Conservation (phyloP, 1,140 invertebrate genomes). For the Euura lappo region DNA sequence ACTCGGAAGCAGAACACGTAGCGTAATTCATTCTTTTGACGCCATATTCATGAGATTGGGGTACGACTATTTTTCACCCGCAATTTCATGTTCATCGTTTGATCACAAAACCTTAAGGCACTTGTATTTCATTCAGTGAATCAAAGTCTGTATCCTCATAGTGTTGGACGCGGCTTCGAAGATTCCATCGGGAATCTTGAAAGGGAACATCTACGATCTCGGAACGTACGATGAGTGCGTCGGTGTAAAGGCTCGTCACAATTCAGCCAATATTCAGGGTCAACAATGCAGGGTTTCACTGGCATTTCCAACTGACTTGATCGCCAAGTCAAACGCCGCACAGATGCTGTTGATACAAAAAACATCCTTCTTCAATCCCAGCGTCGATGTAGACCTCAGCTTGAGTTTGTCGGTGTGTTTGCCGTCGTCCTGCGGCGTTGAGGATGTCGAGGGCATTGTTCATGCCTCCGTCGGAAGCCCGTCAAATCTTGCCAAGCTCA, state of each 20-base stretch:
- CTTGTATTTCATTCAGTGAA: too few species aligned
- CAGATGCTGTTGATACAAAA: too few species aligned
- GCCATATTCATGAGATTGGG: too few species aligned
- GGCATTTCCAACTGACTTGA: not conserved
- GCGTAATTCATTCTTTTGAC: too few species aligned
- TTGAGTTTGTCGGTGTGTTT: conserved; percentile 31
- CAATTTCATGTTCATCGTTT: too few species aligned
- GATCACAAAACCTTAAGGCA: too few species aligned
- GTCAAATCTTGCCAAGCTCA: not conserved
- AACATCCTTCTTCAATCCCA: not conserved
- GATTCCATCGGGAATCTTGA: conserved; percentile 43
- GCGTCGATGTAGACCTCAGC: not conserved
- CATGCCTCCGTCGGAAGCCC: not conserved
- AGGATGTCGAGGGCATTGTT: conserved; percentile 19
- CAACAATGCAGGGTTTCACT: conserved; percentile 33
- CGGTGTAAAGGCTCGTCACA: conserved; percentile 17
- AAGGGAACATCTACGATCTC: conserved; percentile 42
- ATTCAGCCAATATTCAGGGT: conserved; percentile 21
- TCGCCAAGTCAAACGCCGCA: not conserved
- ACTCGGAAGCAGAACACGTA: too few species aligned
- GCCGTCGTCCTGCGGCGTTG: conserved; percentile 24
- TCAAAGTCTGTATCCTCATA: conserved; percentile 20
- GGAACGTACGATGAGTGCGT: conserved; percentile 51
- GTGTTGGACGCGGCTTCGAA: conserved; percentile 51
- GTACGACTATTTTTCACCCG: too few species aligned